Percentiles rank a stretch among this genome's conserved stretches.
These are phyloP conservation scores for Microplitis deprimator DNA, from an alignment of 2,888 invertebrate genomes.

Conservation along the genomic window DNA sequence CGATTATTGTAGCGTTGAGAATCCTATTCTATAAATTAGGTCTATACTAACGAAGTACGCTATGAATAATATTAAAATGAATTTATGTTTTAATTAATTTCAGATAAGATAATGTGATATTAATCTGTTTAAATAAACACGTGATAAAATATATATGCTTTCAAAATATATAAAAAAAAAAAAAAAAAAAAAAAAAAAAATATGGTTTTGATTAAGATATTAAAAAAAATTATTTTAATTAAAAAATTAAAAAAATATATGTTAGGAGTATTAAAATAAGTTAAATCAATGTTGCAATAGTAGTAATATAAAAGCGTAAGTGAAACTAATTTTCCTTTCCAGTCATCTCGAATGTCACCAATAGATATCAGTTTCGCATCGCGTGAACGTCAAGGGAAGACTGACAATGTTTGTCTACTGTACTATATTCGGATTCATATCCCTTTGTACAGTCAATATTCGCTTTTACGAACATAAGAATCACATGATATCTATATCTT, in stretches of 20 bases:
- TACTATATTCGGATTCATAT: not conserved
- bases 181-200: not conserved
- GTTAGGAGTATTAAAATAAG: not conserved
- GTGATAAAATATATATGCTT: not conserved
- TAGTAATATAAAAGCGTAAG: conserved; percentile 2
- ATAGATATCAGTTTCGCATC: conserved; percentile 14
- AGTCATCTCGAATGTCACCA: conserved; percentile 18
- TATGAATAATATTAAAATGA: no score
- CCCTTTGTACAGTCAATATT: not conserved
- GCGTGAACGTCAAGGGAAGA: conserved; percentile 19
- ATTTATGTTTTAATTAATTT: not conserved
- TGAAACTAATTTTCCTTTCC: conserved; percentile 9
- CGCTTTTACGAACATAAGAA: not conserved
- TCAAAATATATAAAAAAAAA: not conserved
- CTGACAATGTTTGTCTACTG: conserved; percentile 10
- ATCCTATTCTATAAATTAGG: no score
- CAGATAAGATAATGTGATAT: not conserved
- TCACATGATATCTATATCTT: conserved; percentile 11
- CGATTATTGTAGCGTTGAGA: no score
- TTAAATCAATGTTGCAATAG: conserved; percentile 4
- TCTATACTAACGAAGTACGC: no score
- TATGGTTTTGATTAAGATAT: not conserved
- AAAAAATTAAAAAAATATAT: not conserved
- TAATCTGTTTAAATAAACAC: not conserved
- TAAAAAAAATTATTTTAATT: not conserved